Conservation (phyloP, 2,113 vertebrate genomes). For the Sylvia atricapilla region DNA sequence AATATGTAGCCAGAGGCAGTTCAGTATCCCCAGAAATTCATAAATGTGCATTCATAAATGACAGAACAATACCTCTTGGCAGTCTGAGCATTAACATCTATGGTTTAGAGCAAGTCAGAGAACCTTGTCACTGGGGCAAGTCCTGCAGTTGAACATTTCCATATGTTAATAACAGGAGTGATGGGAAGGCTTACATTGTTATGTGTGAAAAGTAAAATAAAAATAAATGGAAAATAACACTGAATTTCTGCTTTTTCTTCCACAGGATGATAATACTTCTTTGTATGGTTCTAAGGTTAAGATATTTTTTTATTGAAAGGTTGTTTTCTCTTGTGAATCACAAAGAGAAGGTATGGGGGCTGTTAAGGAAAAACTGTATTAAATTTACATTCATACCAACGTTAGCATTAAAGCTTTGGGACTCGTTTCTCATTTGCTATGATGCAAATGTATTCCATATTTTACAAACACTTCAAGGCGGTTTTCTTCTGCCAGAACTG, state of each 20-base stretch:
- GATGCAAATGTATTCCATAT: not conserved
- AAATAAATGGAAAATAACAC: not conserved
- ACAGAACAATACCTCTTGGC: not conserved
- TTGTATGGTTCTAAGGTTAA: not conserved
- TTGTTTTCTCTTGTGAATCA: constrained; percentile 22
- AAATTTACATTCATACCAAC: not conserved
- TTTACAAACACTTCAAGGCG: not conserved
- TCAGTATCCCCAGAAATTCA: not conserved
- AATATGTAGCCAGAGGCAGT: not conserved
- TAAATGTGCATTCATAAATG: not conserved
- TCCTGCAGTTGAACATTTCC: not conserved
- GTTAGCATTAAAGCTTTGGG: not conserved
- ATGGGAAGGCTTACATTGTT: not conserved
- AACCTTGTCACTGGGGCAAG: not conserved
- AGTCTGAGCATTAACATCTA: not conserved
- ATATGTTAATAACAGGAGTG: not conserved
- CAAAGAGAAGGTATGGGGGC: not conserved
- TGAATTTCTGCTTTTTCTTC: not conserved
- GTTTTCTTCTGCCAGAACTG: not conserved
- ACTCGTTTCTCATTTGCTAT: not conserved
- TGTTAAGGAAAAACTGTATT: constrained; percentile 10
- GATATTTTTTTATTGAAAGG: not conserved
- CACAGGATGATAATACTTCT: not conserved
- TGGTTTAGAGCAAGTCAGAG: not conserved
- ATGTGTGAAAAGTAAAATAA: not conserved